A percentile compares a stretch with the other conserved stretches of the same genome.
These are phyloP conservation scores for Anolis apletophallus DNA, from an alignment of 2,797 vertebrate genomes.

Conservation along the genomic window DNA sequence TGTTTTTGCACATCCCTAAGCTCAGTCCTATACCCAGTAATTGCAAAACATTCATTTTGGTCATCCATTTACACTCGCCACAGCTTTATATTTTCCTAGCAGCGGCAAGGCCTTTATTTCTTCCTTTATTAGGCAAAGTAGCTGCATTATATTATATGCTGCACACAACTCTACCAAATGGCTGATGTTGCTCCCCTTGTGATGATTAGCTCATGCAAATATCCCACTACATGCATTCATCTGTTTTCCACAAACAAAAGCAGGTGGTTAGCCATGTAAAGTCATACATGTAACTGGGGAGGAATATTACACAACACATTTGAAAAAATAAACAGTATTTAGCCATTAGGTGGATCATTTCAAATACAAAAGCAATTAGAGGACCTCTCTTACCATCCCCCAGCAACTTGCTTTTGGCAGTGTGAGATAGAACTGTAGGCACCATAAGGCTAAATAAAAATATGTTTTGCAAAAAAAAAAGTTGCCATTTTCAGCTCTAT, in stretches of 20 bases:
- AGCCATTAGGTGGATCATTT: slow-evolving; percentile 6
- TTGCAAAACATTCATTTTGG: slow-evolving; percentile 2
- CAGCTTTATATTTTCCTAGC: neutral
- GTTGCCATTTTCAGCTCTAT: slow-evolving; percentile 10
- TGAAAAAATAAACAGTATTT: neutral
- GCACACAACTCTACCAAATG: neutral
- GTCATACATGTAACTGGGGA: slow-evolving; percentile 3
- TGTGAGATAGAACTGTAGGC: neutral
- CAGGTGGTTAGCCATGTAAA: slow-evolving; percentile 19
- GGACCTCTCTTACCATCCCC: neutral
- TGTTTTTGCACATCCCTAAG: neutral
- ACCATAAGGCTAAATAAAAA: neutral
- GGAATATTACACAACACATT: neutral
- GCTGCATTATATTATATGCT: neutral
- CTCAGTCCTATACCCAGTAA: neutral
- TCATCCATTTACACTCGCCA: neutral
- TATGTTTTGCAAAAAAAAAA: neutral
- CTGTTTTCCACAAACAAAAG: slow-evolving; percentile 29
- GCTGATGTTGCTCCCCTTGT: neutral
- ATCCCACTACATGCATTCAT: slow-evolving; percentile 5
- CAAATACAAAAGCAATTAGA: neutral
- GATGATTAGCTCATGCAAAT: slow-evolving; percentile 14
- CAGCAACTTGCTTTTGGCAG: neutral
- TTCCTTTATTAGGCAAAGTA: slow-evolving; percentile 6
- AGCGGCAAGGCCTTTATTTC: neutral